Evolutionary conservation across 2,888 invertebrate genomes (phyloP).

Genomic region (Caenorhabditis wallacei): DNA sequence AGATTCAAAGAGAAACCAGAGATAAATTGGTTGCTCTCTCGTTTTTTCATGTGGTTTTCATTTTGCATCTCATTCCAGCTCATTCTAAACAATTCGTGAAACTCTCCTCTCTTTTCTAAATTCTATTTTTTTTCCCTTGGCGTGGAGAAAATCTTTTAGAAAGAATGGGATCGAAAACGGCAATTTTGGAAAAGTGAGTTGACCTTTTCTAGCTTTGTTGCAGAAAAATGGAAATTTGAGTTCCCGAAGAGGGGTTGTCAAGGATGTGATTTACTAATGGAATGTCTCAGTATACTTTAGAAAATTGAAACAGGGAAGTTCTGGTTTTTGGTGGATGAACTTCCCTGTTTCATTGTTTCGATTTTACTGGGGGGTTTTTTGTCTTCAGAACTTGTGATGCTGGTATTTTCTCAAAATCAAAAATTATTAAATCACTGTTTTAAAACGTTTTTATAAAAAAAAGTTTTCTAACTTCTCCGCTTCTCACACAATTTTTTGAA

Average conservation of each 20-base stretch:
- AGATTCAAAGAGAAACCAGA: background rate
- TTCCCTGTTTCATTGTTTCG: background rate
- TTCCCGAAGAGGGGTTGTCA: background rate
- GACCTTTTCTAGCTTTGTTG: slow-evolving; percentile 14
- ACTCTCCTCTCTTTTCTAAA: slow-evolving; percentile 1
- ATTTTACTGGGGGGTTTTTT: background rate
- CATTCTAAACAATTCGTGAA: slow-evolving; percentile 27
- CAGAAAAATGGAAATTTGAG: slow-evolving; percentile 5
- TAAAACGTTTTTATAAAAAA: no score
- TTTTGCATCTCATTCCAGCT: slow-evolving; percentile 34
- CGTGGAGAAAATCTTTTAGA: background rate
- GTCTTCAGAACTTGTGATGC: no score
- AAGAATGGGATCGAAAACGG: slow-evolving; percentile 28
- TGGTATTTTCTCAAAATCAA: no score
- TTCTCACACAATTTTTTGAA: no score
- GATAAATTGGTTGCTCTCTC: slow-evolving; percentile 5
- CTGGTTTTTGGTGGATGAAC: background rate
- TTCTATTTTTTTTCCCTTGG: background rate
- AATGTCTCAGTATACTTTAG: slow-evolving; percentile 13
- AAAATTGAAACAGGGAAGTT: slow-evolving; percentile 1
- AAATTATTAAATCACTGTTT: no score
- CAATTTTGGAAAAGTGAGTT: slow-evolving; percentile 40
- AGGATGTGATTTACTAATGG: slow-evolving; percentile 49
- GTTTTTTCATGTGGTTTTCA: slow-evolving; percentile 49
- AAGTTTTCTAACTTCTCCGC: no score